Conservation (phyloP, 1,140 invertebrate genomes). For the Metaphire vulgaris region DNA sequence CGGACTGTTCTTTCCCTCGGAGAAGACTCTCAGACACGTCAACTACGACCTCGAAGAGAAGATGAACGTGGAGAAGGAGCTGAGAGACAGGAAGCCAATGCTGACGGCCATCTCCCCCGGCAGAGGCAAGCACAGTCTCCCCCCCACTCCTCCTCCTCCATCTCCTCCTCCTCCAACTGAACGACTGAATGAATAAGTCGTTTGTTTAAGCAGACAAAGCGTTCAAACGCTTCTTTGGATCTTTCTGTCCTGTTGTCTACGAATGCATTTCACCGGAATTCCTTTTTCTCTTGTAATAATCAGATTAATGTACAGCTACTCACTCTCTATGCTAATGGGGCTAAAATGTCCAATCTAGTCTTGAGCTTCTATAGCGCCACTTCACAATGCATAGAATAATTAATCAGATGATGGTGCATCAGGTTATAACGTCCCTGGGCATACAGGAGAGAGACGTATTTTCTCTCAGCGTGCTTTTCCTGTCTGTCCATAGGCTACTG, state of each 20-base stretch:
- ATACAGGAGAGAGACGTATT: too few relatives aligned
- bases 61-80: conserved; percentile 32
- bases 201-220: background rate
- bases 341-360: too few relatives aligned
- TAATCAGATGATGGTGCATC: too few relatives aligned
- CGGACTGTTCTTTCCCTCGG: conserved; percentile 51
- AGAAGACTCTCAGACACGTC: conserved; percentile 41
- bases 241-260: background rate
- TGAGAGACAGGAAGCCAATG: conserved; percentile 42
- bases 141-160: background rate
- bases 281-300: background rate
- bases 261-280: background rate
- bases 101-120: conserved; percentile 51
- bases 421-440: too few relatives aligned
- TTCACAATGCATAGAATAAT: too few relatives aligned
- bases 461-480: too few relatives aligned
- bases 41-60: conserved; percentile 33
- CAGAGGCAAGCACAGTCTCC: conserved; percentile 38
- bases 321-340: too few relatives aligned
- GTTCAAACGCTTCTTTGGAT: background rate
- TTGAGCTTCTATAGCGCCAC: too few relatives aligned
- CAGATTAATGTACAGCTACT: background rate
- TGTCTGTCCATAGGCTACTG: conserved; percentile 53
- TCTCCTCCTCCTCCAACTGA: background rate
- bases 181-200: background rate